These are phyloP conservation scores for Archocentrus centrarchus DNA, from an alignment of 2,113 vertebrate species.

Conservation along the genomic window DNA sequence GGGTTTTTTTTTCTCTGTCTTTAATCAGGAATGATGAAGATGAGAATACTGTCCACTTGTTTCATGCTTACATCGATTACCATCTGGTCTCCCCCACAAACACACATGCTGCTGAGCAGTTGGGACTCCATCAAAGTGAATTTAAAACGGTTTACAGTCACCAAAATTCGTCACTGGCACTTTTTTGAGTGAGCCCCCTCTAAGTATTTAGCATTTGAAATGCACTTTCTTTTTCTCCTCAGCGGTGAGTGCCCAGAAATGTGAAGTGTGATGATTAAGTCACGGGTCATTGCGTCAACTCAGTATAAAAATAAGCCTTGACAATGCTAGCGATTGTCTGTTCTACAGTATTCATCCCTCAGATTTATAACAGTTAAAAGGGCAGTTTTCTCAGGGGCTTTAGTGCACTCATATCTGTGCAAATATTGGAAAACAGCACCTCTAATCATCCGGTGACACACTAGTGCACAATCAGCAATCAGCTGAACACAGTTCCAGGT, in stretches of 20 bases:
- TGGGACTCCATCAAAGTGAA: slow-evolving; percentile 34
- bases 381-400: background rate
- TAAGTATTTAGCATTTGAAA: background rate
- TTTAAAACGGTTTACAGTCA: slow-evolving; percentile 22
- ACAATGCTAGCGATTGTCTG: background rate
- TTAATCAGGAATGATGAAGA: slow-evolving; percentile 12
- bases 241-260: background rate
- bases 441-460: slow-evolving; percentile 26
- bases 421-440: background rate
- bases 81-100: background rate
- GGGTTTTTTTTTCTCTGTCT: background rate
- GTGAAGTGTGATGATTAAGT: background rate
- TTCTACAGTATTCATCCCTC: background rate
- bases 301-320: slow-evolving; percentile 7
- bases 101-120: slow-evolving; percentile 4
- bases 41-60: background rate
- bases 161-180: slow-evolving; percentile 6
- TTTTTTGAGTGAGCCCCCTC: background rate
- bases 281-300: background rate
- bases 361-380: background rate
- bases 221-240: background rate
- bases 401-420: background rate
- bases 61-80: background rate
- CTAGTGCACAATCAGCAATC: slow-evolving; percentile 20
- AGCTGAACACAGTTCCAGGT: background rate